Base-by-base conservation (phyloP, 2,797 vertebrate species). In the Acrocephalus scirpaceus region DNA sequence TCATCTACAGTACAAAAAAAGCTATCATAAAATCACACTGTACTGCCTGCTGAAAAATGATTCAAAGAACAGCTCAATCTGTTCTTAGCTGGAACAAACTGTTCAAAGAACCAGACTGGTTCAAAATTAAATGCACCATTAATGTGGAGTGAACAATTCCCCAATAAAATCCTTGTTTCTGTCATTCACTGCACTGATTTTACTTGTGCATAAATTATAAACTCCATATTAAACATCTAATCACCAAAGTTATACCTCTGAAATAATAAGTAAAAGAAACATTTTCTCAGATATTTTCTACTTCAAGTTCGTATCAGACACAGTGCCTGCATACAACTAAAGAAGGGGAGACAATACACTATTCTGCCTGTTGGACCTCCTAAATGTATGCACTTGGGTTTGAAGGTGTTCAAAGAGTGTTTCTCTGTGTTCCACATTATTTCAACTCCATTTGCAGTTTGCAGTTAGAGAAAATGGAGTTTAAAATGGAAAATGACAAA, bases 21-120 rank as follows among this genome's bases (percentile, higher is more conserved):
- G 48, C 66, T 88, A 89, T 94, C 71, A 92, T 57, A 83, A 92
- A 71, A 80, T 96, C 88, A 73, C 51, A 56, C 83, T 88, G 81
- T 61, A 95, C 93, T 93, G 94, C 86, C 72, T 97, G 93, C 69
- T 9, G 83, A 95, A 91, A 93, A 91, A 65, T 92, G 91, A 96
- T 95, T 96, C 95, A 96, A 94, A 95, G 93, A 96, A 97, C 92
- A 96, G 92, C 91, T 92, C 97, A 97, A 94, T 96, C 96, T 97
- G 96, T 97, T 96, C 96, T 91, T 82, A 92, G 91, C 78, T 93
- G 85, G 97, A 97, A 97, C 96, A 97, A 94, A 93, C 86, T 95
- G 96, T 97, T 96, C 96, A 91, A 78, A 94, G 86, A 97, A 80
- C 36, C 56, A 83, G 86, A 42, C 89, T 94, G 83, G 78, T 93